These are phyloP conservation scores for Zosterops hypoxanthus DNA, from an alignment of 2,113 vertebrate genomes.

Conservation along the genomic window DNA sequence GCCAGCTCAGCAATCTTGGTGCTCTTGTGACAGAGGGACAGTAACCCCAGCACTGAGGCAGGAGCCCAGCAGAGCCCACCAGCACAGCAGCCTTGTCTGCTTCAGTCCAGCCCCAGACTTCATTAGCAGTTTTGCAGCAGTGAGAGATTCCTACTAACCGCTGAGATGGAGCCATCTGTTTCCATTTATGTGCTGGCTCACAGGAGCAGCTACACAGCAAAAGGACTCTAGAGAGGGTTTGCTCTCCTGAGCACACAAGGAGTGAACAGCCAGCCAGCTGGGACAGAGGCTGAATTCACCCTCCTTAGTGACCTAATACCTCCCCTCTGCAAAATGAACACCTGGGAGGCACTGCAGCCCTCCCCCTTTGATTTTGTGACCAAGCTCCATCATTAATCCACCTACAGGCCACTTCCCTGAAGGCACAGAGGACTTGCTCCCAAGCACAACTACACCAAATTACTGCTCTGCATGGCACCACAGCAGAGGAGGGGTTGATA, in stretches of 20 bases:
- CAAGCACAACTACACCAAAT: neutral
- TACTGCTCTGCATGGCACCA: neutral
- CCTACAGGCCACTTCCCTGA: neutral
- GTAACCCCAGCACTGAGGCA: neutral
- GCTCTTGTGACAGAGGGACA: neutral
- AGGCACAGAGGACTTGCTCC: neutral
- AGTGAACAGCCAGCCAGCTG: neutral
- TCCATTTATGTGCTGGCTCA: neutral
- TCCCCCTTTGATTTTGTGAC: neutral
- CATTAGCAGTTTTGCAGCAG: constrained; percentile 23
- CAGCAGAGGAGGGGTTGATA: neutral
- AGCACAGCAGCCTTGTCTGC: neutral
- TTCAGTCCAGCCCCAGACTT: neutral
- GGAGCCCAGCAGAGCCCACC: neutral
- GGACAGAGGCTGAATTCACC: neutral
- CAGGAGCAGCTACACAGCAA: neutral
- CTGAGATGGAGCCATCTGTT: constrained; percentile 32
- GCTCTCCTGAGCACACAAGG: neutral
- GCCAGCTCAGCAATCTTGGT: neutral
- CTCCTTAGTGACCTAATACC: neutral
- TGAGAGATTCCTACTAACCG: neutral
- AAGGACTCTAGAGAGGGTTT: neutral
- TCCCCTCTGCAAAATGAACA: neutral
- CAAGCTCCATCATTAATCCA: neutral
- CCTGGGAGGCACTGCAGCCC: neutral